phyloP scores from a whole-genome alignment of 2,888 invertebrate species.

The Hypercompe scribonia region DNA sequence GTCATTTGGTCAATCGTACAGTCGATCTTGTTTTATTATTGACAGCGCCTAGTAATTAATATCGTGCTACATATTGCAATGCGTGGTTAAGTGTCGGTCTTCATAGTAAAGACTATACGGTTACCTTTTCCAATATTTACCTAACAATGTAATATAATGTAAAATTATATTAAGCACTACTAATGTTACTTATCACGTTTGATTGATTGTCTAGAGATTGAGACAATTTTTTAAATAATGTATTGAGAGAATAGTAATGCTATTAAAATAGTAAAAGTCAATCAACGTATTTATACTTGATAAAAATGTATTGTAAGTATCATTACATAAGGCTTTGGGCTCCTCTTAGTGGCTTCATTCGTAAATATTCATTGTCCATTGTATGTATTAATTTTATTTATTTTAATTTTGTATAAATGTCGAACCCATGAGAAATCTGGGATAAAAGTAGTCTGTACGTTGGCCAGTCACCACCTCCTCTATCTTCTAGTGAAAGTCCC shows the following conservation, averaged over 20 bases:
- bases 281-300: background rate
- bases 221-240: background rate
- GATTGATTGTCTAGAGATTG: background rate
- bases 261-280: background rate
- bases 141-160: too few species aligned
- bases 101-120: too few species aligned
- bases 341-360: background rate
- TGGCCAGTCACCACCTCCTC: too few species aligned
- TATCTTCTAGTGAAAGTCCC: too few species aligned
- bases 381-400: background rate
- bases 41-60: background rate
- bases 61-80: background rate
- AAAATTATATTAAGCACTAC: too few species aligned
- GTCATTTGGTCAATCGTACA: too few species aligned
- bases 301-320: background rate
- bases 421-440: too few species aligned
- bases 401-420: too few species aligned
- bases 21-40: background rate
- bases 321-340: background rate
- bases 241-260: background rate
- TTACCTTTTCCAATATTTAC: too few species aligned
- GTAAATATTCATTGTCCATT: background rate
- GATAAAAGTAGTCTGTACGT: too few species aligned
- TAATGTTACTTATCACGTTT: background rate
- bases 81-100: too few species aligned